Percentiles rank a stretch among this genome's conserved stretches.
Evolutionary conservation across 2,888 invertebrate genomes (phyloP).

Genomic region (Leptinotarsa haldemani): DNA sequence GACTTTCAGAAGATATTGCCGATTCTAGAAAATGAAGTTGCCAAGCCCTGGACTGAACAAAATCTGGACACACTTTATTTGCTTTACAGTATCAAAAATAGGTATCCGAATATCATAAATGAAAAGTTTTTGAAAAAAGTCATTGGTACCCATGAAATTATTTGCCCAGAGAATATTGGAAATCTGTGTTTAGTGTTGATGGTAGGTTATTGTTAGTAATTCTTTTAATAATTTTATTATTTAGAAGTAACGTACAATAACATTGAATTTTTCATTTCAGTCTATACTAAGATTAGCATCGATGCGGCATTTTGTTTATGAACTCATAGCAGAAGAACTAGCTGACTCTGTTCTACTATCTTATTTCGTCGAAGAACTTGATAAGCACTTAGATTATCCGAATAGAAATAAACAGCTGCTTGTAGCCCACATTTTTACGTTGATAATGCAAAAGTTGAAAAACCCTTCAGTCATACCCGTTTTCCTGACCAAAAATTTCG

Average conservation of each 20-base stretch:
- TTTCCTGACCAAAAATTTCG: constrained; percentile 74
- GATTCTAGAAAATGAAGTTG: constrained; percentile 71
- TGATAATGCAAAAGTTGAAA: constrained; percentile 67
- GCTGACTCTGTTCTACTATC: constrained; percentile 68
- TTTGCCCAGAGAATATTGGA: constrained; percentile 71
- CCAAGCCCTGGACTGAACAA: constrained; percentile 74
- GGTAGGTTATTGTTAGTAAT: constrained; percentile 66
- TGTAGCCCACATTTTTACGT: constrained; percentile 71
- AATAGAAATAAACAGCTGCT: constrained; percentile 72
- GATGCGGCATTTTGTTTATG: constrained; percentile 75
- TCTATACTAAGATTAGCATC: constrained; percentile 71
- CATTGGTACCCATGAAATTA: constrained; percentile 70
- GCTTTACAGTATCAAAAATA: constrained; percentile 66
- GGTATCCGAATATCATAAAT: constrained; percentile 68
- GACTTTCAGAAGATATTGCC: constrained; percentile 74
- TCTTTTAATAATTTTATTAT: not conserved
- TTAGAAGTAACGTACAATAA: not conserved
- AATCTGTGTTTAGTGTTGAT: constrained; percentile 72
- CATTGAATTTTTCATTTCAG: constrained; percentile 63
- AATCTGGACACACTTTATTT: constrained; percentile 75
- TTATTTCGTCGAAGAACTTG: constrained; percentile 71
- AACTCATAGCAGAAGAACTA: constrained; percentile 70
- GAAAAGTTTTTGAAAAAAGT: constrained; percentile 58
- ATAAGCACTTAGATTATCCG: constrained; percentile 67
- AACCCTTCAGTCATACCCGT: constrained; percentile 68